phyloP scores from a whole-genome alignment of 2,113 vertebrate species.

The Stegostoma tigrinum region DNA sequence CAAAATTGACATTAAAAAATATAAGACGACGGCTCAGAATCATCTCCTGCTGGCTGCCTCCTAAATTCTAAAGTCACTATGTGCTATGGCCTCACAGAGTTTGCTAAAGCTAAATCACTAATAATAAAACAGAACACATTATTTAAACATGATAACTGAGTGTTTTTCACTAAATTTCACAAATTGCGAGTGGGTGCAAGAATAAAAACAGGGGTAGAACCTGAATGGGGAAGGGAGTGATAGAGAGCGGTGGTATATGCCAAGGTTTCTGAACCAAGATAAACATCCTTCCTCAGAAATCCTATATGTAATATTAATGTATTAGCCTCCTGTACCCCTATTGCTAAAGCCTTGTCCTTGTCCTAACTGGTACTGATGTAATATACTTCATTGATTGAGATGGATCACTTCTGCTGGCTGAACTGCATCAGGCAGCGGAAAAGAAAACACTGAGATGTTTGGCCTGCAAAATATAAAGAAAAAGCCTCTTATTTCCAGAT shows the following conservation, averaged over 20 bases:
- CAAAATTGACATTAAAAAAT: background rate
- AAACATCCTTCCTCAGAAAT: background rate
- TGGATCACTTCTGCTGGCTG: background rate
- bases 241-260: background rate
- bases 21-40: background rate
- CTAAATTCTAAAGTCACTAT: background rate
- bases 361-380: background rate
- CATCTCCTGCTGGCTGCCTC: background rate
- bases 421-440: background rate
- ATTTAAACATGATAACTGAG: background rate
- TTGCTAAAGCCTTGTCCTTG: background rate
- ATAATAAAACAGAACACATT: background rate
- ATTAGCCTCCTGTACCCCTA: background rate
- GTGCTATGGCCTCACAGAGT: background rate
- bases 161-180: background rate
- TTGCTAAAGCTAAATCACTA: background rate
- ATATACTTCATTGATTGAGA: conserved; percentile 1
- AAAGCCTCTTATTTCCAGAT: background rate
- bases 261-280: background rate
- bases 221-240: background rate
- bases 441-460: conserved; percentile 33
- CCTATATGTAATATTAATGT: background rate
- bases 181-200: background rate
- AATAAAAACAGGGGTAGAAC: background rate
- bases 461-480: conserved; percentile 7